These are phyloP conservation scores for Ptychadena robeensis DNA, from an alignment of 2,797 vertebrate genomes.

Conservation along the genomic window DNA sequence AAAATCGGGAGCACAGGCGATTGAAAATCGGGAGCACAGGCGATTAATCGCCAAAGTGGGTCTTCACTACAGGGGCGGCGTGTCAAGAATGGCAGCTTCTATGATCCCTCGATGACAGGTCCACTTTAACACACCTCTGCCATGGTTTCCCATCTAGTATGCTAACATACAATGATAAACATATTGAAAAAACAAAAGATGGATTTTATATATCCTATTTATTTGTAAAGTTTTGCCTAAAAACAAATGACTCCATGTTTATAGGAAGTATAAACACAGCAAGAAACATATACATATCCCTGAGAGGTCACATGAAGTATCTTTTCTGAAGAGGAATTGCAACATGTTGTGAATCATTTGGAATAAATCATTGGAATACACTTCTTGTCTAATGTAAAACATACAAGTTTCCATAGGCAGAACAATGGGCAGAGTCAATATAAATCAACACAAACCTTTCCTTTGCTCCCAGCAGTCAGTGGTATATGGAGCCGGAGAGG, in stretches of 20 bases:
- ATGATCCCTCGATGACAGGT: too few relatives aligned
- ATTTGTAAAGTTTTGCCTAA: constrained; percentile 25
- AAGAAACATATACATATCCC: constrained; percentile 70
- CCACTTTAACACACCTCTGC: background rate
- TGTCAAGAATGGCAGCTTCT: too few relatives aligned
- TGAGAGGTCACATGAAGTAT: constrained; percentile 74
- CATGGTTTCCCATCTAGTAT: background rate
- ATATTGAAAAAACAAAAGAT: constrained; percentile 25
- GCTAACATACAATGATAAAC: constrained; percentile 9
- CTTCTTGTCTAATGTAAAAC: constrained; percentile 78
- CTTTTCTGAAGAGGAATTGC: constrained; percentile 76
- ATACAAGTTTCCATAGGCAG: constrained; percentile 72
- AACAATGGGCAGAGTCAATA: constrained; percentile 71
- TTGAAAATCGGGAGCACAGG: too few relatives aligned
- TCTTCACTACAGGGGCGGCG: too few relatives aligned
- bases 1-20: too few relatives aligned
- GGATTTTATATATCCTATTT: constrained; percentile 25
- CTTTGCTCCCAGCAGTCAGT: constrained; percentile 64
- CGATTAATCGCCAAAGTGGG: too few relatives aligned
- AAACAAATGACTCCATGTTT: constrained; percentile 52
- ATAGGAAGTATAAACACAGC: constrained; percentile 60
- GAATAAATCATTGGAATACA: constrained; percentile 74
- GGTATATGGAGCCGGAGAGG: constrained; percentile 64
- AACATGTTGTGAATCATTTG: constrained; percentile 76
- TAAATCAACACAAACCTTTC: constrained; percentile 73